Conservation (phyloP, 2,113 vertebrate species). For the Delphinapterus leucas region DNA sequence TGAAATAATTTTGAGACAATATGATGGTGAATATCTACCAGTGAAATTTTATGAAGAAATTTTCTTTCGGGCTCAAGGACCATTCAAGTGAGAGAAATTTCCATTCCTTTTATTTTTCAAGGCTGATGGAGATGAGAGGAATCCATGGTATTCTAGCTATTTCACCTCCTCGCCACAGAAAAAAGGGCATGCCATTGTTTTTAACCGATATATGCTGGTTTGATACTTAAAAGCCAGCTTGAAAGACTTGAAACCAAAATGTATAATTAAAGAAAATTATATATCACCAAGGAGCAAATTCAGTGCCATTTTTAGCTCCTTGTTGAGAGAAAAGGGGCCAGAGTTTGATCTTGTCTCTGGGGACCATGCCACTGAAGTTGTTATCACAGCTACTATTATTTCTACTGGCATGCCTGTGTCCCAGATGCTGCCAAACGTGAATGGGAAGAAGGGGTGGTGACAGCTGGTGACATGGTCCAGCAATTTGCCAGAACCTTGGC, state of each 20-base stretch:
- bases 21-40: background rate
- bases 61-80: background rate
- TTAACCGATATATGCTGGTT: background rate
- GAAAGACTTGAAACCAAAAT: constrained; percentile 56
- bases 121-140: constrained; percentile 22
- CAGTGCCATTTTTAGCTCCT: constrained; percentile 35
- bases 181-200: background rate
- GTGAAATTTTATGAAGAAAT: background rate
- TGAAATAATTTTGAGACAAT: constrained; percentile 38
- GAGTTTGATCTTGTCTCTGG: constrained; percentile 53
- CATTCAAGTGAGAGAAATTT: background rate
- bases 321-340: constrained; percentile 38
- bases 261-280: constrained; percentile 67
- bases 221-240: constrained; percentile 10
- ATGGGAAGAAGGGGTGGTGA: constrained; percentile 15
- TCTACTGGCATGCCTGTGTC: background rate
- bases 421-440: constrained; percentile 27
- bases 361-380: constrained; percentile 50
- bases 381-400: constrained; percentile 55
- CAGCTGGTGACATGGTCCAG: constrained; percentile 62
- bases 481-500: constrained; percentile 51
- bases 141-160: background rate
- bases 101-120: background rate
- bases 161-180: background rate
- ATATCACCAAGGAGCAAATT: constrained; percentile 25